Base-by-base conservation (phyloP, 2,113 vertebrate genomes). In the Cyprinodon tularosa region DNA sequence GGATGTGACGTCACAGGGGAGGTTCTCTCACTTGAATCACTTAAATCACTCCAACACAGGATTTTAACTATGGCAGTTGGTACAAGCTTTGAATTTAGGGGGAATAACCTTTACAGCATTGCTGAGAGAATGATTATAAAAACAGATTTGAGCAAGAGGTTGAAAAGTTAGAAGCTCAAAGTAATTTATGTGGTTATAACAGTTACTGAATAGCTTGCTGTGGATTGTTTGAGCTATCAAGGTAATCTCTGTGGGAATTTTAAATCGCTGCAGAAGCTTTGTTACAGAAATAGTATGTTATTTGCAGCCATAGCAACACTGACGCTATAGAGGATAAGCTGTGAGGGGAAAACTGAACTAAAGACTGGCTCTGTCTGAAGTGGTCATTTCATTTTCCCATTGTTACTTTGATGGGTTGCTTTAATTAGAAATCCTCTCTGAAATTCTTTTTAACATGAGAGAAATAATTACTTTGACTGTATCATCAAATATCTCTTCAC, bases 141-240 rank as follows among this genome's bases (percentile, higher is more conserved):
- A 86, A 86, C 83, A 88, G 86, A 77, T 15, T 17, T 20, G 9
- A 72, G 60, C 63, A 81, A 80, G 77, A 17, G 2, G 71, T 17
- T 22, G 61, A 65, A 11, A 67, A 62, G 76, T 62, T 12, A 47
- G 70, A 40, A 81, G 76, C 60, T 83, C 71, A 39, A 8, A 57
- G 50, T 10, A 6, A 57, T 57, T 57, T 57, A 53, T 64, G 60
- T 14, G 74, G 66, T 62, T 13, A 74, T 67, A 48, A 38, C 40
- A 20, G 65, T 48, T 45, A 59, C 61, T 2, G 59, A 68, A n/a
- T 8, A 0, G 8, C 50, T 62, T 12, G 1, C 45, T 66, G 72
- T 9, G 20, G 40, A 62, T 45, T 40, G 13, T 60, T 62, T 70
- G 38, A 81, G 45, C 64, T n/a, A 8, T 74, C 48, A 57, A 53